Conservation (phyloP, 2,113 vertebrate species). For the Mastomys coucha region DNA sequence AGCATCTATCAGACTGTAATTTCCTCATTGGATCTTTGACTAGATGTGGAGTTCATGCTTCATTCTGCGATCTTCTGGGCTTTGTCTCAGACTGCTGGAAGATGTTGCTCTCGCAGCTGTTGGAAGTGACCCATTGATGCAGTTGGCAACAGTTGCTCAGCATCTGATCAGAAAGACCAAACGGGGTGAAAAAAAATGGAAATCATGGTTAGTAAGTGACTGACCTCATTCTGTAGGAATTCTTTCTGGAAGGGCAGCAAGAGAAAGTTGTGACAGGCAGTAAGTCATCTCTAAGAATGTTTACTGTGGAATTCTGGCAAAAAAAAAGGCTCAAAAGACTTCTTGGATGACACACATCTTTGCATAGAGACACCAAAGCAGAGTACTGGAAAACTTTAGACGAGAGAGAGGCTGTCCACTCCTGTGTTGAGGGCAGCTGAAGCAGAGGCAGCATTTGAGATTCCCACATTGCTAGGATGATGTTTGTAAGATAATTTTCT, state of each 20-base stretch:
- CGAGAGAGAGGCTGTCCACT: neutral
- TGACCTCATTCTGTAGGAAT: conserved; percentile 86
- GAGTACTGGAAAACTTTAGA: conserved; percentile 15
- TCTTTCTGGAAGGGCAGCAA: conserved; percentile 81
- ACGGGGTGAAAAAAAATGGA: conserved; percentile 71
- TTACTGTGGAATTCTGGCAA: conserved; percentile 76
- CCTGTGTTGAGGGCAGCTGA: neutral
- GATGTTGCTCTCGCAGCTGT: conserved; percentile 55
- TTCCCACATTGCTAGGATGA: neutral
- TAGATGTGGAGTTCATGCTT: neutral
- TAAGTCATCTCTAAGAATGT: conserved; percentile 83
- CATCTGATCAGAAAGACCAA: conserved; percentile 76
- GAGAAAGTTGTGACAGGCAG: conserved; percentile 82
- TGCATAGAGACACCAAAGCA: neutral
- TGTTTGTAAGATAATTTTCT: conserved; percentile 30
- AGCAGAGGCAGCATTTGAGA: neutral
- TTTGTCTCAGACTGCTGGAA: conserved; percentile 1
- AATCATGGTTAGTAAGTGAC: conserved; percentile 58
- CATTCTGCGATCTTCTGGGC: conserved; percentile 22
- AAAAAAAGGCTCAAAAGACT: conserved; percentile 47
- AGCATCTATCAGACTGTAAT: conserved; percentile 25
- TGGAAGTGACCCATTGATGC: conserved; percentile 63
- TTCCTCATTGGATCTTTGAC: neutral
- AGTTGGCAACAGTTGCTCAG: conserved; percentile 71
- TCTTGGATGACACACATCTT: conserved; percentile 31